Evolutionary conservation across 2,797 vertebrate genomes (phyloP).

Genomic region (Astyanax mexicanus): DNA sequence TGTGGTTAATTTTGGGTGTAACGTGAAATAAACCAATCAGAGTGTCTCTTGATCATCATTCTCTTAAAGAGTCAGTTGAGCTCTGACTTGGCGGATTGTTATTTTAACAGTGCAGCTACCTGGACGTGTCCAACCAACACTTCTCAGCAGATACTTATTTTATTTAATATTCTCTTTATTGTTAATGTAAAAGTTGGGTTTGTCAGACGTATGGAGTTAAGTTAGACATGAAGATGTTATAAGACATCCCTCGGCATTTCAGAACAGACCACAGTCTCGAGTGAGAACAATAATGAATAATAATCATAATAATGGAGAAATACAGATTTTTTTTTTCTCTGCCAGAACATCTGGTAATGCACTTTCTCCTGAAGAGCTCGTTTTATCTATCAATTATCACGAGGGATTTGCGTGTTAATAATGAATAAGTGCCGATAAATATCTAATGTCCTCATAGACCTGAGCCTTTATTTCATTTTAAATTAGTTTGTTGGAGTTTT

Average conservation of each 20-base stretch:
- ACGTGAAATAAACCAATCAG: too few species aligned
- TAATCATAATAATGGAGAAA: slow-evolving; percentile 11
- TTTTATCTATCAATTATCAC: slow-evolving; percentile 71
- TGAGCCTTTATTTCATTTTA: slow-evolving; percentile 57
- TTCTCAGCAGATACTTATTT: too few species aligned
- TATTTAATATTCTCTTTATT: too few species aligned
- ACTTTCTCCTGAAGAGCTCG: slow-evolving; percentile 12
- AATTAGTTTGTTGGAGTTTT: slow-evolving; percentile 73
- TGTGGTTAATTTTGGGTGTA: too few species aligned
- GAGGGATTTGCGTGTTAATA: slow-evolving; percentile 73
- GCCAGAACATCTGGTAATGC: slow-evolving; percentile 32
- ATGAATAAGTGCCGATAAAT: slow-evolving; percentile 77
- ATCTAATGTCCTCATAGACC: slow-evolving; percentile 75
- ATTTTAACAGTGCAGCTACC: too few species aligned
- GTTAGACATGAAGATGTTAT: not conserved
- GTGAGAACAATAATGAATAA: not conserved
- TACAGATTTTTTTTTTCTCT: slow-evolving; percentile 18
- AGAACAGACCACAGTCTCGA: not conserved
- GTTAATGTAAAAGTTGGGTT: too few species aligned
- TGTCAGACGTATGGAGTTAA: not conserved
- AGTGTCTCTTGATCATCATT: too few species aligned
- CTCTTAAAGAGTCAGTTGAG: too few species aligned
- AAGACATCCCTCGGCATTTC: not conserved
- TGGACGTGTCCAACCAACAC: too few species aligned
- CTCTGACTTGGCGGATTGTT: too few species aligned